phyloP scores from a whole-genome alignment of 2,888 invertebrate genomes.

The Noctua janthina region DNA sequence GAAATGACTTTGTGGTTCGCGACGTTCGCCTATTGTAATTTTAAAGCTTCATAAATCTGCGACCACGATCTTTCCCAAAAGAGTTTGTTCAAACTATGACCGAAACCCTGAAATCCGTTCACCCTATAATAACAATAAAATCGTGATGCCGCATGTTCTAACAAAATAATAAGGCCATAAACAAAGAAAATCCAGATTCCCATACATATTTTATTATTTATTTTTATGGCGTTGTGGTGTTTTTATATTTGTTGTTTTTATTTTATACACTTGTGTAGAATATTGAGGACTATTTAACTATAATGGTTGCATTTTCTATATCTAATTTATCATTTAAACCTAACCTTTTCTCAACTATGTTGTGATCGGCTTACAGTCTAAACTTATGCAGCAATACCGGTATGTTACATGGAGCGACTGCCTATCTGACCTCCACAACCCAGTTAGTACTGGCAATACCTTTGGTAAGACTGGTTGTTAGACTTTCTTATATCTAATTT shows the following conservation, averaged over 20 bases:
- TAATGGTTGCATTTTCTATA: not conserved
- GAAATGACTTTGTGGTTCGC: not conserved
- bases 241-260: constrained; percentile 16
- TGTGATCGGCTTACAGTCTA: not conserved
- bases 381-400: not conserved
- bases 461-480: not conserved
- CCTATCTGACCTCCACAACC: not conserved
- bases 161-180: constrained; percentile 31
- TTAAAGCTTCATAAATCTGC: not conserved
- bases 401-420: not conserved
- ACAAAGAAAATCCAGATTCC: not conserved
- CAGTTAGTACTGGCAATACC: not conserved
- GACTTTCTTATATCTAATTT: not conserved
- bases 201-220: not conserved
- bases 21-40: not conserved
- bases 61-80: not conserved
- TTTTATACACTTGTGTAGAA: not conserved
- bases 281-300: not conserved
- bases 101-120: not conserved
- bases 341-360: not conserved
- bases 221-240: not conserved
- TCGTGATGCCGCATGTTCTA: constrained; percentile 15
- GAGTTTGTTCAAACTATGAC: not conserved
- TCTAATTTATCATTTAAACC: not conserved
- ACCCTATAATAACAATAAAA: constrained; percentile 1